Conservation (phyloP, 2,113 vertebrate genomes). For the Macrotis lagotis region DNA sequence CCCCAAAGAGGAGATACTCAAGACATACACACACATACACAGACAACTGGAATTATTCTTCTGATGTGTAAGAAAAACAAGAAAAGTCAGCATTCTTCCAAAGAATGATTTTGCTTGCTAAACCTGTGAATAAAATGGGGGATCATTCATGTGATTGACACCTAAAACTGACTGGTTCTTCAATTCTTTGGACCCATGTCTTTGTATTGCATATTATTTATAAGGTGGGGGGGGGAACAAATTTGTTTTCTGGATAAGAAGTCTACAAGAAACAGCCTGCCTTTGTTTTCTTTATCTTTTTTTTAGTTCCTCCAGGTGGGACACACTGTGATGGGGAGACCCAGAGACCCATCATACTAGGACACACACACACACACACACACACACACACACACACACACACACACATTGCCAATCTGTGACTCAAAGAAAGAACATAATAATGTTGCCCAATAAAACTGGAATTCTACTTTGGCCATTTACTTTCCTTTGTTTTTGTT, state of each 20-base stretch:
- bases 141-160: neutral
- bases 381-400: neutral
- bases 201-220: conserved; percentile 7
- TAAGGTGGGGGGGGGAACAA: neutral
- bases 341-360: neutral
- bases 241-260: neutral
- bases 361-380: neutral
- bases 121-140: neutral
- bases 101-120: neutral
- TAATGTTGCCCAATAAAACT: neutral
- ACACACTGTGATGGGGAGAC: neutral
- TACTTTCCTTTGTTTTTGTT: neutral
- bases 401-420: neutral
- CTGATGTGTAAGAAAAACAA: neutral
- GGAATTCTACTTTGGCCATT: neutral
- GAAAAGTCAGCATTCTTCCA: neutral
- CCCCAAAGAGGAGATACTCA: neutral
- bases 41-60: neutral
- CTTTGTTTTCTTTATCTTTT: rapidly evolving
- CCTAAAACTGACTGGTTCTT: neutral
- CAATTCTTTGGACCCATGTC: neutral
- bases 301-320: neutral
- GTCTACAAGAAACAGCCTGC: neutral
- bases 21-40: neutral
- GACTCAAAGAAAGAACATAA: neutral